phyloP scores from a whole-genome alignment of 2,888 invertebrate genomes.

The Disparrhopalites patrizii region DNA sequence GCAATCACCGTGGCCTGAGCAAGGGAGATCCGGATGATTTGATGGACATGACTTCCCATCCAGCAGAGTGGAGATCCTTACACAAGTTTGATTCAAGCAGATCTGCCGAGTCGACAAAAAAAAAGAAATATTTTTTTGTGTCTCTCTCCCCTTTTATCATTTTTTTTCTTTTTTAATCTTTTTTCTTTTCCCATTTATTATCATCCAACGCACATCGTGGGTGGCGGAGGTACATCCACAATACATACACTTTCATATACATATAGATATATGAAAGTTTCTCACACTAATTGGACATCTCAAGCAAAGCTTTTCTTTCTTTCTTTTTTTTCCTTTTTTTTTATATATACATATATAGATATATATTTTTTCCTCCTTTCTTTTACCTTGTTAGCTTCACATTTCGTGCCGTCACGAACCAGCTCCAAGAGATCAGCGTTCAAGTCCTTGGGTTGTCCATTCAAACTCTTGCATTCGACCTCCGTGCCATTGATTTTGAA shows the following conservation, averaged over 20 bases:
- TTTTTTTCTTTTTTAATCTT: too few species aligned
- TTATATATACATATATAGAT: too few species aligned
- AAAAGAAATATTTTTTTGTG: too few species aligned
- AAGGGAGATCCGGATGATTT: slow-evolving; percentile 81
- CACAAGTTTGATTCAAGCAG: slow-evolving; percentile 91
- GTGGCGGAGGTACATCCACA: too few species aligned
- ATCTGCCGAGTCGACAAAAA: too few species aligned
- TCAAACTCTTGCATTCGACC: slow-evolving; percentile 82
- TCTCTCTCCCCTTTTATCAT: too few species aligned
- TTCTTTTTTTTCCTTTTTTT: background rate
- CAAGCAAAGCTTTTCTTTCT: background rate
- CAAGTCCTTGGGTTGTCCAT: slow-evolving; percentile 42
- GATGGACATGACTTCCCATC: slow-evolving; percentile 85
- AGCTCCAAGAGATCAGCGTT: slow-evolving; percentile 62
- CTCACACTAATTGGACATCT: background rate
- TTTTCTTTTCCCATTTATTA: too few species aligned
- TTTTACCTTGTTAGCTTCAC: slow-evolving; percentile 78
- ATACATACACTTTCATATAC: too few species aligned
- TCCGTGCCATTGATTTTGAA: slow-evolving; percentile 83
- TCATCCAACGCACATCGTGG: too few species aligned
- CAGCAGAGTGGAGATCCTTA: slow-evolving; percentile 75
- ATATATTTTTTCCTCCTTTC: too few species aligned
- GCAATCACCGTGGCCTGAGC: slow-evolving; percentile 92
- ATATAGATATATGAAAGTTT: too few species aligned
- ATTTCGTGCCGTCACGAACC: slow-evolving; percentile 89